A percentile compares a stretch with the other conserved stretches of the same genome.
These are phyloP conservation scores for Luperina nickerlii DNA, from an alignment of 2,888 invertebrate genomes.

Conservation along the genomic window DNA sequence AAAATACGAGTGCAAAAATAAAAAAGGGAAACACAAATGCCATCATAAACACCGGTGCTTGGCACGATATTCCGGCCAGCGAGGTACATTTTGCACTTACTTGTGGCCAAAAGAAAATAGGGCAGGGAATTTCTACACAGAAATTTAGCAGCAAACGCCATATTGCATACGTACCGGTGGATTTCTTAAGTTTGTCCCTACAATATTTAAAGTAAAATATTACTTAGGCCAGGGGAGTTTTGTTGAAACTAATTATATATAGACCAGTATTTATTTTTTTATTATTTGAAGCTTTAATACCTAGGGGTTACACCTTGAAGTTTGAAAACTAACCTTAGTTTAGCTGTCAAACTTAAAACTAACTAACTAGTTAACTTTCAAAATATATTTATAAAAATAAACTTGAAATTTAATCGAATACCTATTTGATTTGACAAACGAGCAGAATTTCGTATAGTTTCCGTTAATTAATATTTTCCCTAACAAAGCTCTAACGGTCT, in stretches of 20 bases:
- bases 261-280: background rate
- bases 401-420: background rate
- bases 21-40: conserved; percentile 60
- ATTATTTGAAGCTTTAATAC: background rate
- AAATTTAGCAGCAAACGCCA: conserved; percentile 65
- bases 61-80: conserved; percentile 66
- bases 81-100: conserved; percentile 70
- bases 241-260: background rate
- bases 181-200: conserved; percentile 57
- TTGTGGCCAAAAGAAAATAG: conserved; percentile 69
- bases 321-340: background rate
- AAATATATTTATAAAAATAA: background rate
- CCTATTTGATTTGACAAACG: background rate
- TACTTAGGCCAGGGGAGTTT: background rate
- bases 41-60: conserved; percentile 67
- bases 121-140: conserved; percentile 66
- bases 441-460: background rate
- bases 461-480: background rate
- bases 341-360: no score
- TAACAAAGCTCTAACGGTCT: background rate
- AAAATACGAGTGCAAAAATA: conserved; percentile 56
- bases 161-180: conserved; percentile 60
- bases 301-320: background rate
- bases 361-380: no score
- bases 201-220: conserved; percentile 21